Percentiles rank a stretch among this genome's conserved stretches.
phyloP scores from a whole-genome alignment of 2,888 invertebrate genomes.

The Aphelenchoides bicaudatus region DNA sequence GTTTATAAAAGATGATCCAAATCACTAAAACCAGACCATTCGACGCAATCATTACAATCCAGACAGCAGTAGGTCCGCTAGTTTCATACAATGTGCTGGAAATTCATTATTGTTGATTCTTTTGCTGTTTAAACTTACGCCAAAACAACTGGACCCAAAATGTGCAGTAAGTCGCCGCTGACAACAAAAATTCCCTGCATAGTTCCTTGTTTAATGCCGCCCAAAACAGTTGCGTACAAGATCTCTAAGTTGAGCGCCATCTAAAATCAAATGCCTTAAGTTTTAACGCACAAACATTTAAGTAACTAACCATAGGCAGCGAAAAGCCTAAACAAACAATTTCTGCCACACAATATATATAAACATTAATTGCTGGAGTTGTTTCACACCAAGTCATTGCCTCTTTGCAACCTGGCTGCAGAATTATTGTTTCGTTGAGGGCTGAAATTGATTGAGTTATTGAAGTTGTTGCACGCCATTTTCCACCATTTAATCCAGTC shows the following conservation, averaged over 20 bases:
- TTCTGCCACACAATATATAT: constrained; percentile 31
- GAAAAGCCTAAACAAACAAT: constrained; percentile 28
- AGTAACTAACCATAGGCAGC: constrained; percentile 20
- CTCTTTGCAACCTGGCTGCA: constrained; percentile 19
- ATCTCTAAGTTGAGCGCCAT: constrained; percentile 25
- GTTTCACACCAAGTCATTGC: constrained; percentile 26
- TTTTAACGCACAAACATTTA: too few species aligned
- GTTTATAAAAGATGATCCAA: constrained; percentile 25
- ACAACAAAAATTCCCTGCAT: constrained; percentile 29
- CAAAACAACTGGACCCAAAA: constrained; percentile 22
- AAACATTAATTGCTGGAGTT: constrained; percentile 30
- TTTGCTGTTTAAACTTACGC: constrained; percentile 20
- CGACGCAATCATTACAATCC: constrained; percentile 15
- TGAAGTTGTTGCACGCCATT: neutral
- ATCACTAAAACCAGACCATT: constrained; percentile 3
- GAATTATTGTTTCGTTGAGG: neutral
- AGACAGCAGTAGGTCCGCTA: constrained; percentile 20
- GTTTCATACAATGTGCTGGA: constrained; percentile 23
- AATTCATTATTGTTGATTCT: too few species aligned
- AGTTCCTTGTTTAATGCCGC: constrained; percentile 26
- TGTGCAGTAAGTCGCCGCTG: constrained; percentile 22
- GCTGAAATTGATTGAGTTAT: neutral
- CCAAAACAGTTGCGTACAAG: constrained; percentile 26
- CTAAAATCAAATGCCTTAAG: too few species aligned
- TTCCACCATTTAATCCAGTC: neutral